Base-by-base conservation (phyloP, 1,140 invertebrate genomes). In the Ostrea denselamellosa region DNA sequence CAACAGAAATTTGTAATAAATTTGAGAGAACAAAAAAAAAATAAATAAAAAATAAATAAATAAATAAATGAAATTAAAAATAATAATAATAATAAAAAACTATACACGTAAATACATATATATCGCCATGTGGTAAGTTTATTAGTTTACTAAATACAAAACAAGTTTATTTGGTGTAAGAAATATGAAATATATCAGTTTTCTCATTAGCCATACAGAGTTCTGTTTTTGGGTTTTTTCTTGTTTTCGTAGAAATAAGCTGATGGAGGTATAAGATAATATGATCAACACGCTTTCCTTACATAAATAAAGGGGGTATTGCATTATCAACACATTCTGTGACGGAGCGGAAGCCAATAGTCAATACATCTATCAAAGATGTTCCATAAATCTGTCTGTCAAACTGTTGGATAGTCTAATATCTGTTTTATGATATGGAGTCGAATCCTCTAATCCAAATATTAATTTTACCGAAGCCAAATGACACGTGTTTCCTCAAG, bases 361-460 rank as follows among this genome's bases (percentile, higher is more conserved):
- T 28, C 68, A 12, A 28, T 77, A 25, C 68, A 28, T 77, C 68
- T 25, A 77, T 77, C 68, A 77, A 77, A 77, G 4, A 77, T 77
- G 14, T 10, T 4, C 68, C 22, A 77, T 77, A 77, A 77, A 77
- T 77, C 68, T 28, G 68, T 77, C 68, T 77, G 68, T 77, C 68
- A 77, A 2, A 12, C 68, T 25, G 12, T 17, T 77, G 68, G 68
- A 77, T 77, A 77, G 68, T 10, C 68, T 34, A 77, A 77, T 77
- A 77, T 77, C 68, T 77, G 68, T 77, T 77, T 77, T 77, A 77
- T 77, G 68, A 34, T 77, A 77, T 34, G 68, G 68, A 34, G 68
- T 25, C 68, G 68, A 77, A 34, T 77, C 28, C 28, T 34, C 68
- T 77, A 77, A 77, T 77, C 68, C 68, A 77, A 77, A 77, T 77